Evolutionary conservation across 2,113 vertebrate species (phyloP), one percentile per base, ranked within the genome.

Genomic region (Cyprinodon variegatus): DNA sequence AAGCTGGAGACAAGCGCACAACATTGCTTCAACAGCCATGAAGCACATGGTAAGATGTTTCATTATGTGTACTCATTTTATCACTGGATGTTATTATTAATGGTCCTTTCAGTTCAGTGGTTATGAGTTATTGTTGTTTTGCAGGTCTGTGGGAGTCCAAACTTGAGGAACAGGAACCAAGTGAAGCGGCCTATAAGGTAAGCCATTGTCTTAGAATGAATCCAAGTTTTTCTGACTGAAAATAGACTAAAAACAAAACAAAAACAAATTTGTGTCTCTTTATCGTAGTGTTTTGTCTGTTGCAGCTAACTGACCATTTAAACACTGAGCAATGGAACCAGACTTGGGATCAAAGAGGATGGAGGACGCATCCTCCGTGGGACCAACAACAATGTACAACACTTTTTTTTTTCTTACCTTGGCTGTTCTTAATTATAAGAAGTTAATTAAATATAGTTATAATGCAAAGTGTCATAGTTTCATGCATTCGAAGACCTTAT

Each of bases 131-230:
- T 43, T 82, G 48, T 60, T 75, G 46, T 65, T 74, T 3, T 84
- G 65, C 86, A 95, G 94, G 82, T 6, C 81, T 76, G 66, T 89
- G 83, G 84, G 80, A 87, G 5, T 59, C 71, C 60, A 74, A 81
- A 63, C 38, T 70, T 15, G 91, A 88, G 4, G 89, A 92, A 36
- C 81, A 90, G 57, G 94, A 95, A 74, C 92, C 94, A 50, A 88
- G 78, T 37, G 91, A 93, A 62, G 91, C 89, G 10, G 93, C 91
- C 70, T 76, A 91, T 50, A 83, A 91, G 93, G 91, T 91, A 83
- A 1, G 41, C 10, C 29, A 22, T 65, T 50, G 6, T 38, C 29
- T 9, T 13, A 29, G 6, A 60, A 40, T 69, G 2, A 7, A n/a
- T 13, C 41, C 20, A 20, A 3, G 20, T 63, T 13, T 29, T 60